Percentiles rank a stretch among this genome's conserved stretches.
Evolutionary conservation across 2,888 invertebrate species (phyloP).

Genomic region (Himalopsyche tibetana): DNA sequence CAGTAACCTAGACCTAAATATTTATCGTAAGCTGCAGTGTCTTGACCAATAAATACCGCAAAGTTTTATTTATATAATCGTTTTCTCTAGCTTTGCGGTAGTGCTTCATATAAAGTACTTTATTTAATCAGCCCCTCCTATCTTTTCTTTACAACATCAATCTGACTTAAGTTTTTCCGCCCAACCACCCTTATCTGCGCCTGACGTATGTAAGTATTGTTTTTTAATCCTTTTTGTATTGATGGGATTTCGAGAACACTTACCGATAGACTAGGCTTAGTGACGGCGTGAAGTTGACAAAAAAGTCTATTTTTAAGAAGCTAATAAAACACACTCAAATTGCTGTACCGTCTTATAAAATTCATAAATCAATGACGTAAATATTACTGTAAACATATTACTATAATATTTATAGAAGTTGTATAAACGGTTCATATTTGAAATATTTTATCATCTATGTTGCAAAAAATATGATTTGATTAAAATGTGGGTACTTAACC

Average conservation of each 20-base stretch:
- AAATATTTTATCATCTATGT: too few relatives aligned
- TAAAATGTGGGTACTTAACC: too few relatives aligned
- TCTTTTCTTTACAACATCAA: slow-evolving; percentile 8
- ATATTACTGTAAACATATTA: too few relatives aligned
- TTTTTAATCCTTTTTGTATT: slow-evolving; percentile 35
- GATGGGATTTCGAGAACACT: background rate
- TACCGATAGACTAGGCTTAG: background rate
- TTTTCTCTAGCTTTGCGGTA: slow-evolving; percentile 1
- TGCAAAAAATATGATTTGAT: too few relatives aligned
- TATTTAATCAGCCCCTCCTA: slow-evolving; percentile 28
- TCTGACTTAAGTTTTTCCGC: slow-evolving; percentile 27
- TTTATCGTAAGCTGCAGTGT: too few relatives aligned
- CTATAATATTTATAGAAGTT: too few relatives aligned
- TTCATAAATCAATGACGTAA: too few relatives aligned
- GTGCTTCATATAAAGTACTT: background rate
- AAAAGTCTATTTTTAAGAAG: background rate
- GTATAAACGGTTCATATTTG: too few relatives aligned
- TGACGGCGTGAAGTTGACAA: background rate
- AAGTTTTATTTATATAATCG: background rate
- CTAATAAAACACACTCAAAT: too few relatives aligned
- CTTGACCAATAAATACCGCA: too few relatives aligned
- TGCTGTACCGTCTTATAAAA: too few relatives aligned
- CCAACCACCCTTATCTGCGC: slow-evolving; percentile 10
- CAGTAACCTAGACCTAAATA: too few relatives aligned
- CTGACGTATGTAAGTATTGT: slow-evolving; percentile 35